These are phyloP conservation scores for Megalops cyprinoides DNA, from an alignment of 2,797 vertebrate genomes.

Conservation along the genomic window DNA sequence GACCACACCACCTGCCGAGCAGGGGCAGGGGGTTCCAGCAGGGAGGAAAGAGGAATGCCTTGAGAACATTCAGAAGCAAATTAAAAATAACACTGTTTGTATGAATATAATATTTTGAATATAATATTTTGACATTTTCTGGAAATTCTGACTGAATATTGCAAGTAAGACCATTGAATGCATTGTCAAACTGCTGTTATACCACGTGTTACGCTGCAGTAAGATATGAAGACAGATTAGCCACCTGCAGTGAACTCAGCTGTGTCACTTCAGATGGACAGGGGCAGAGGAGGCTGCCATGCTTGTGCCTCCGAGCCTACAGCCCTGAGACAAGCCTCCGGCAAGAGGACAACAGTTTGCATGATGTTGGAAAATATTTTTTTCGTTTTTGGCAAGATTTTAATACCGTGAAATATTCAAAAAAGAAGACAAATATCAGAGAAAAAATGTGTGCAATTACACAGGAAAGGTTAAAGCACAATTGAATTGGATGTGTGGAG, in stretches of 20 bases:
- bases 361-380: constrained; percentile 54
- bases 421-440: constrained; percentile 78
- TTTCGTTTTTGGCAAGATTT: constrained; percentile 59
- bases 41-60: no score
- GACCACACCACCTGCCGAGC: background rate
- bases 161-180: background rate
- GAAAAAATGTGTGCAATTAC: constrained; percentile 78
- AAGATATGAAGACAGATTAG: no score
- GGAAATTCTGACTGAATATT: background rate
- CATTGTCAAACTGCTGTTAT: no score
- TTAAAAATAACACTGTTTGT: no score
- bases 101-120: background rate
- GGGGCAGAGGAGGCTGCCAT: no score
- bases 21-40: background rate
- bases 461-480: constrained; percentile 81
- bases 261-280: no score
- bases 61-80: no score
- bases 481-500: constrained; percentile 51
- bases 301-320: no score
- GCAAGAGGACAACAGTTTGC: constrained; percentile 48
- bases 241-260: no score
- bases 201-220: no score
- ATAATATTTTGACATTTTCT: background rate
- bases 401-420: constrained; percentile 78
- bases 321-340: constrained; percentile 63